Conservation (phyloP, 2,113 vertebrate genomes). For the Balaeniceps rex region DNA sequence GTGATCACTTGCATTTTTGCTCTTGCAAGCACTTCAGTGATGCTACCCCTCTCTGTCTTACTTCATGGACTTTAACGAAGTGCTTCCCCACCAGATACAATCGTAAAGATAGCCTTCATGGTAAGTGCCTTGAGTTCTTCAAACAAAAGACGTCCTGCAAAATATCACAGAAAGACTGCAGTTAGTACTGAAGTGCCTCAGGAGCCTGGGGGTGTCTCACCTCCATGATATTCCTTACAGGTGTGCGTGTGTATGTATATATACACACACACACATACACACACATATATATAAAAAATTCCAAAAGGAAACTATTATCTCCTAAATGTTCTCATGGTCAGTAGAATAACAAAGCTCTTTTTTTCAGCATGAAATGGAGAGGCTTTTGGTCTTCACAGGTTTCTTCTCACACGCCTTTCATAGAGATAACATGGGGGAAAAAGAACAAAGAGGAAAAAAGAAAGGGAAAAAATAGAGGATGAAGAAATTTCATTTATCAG, state of each 20-base stretch:
- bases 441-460: neutral
- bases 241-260: neutral
- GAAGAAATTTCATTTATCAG: neutral
- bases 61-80: neutral
- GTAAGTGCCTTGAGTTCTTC: neutral
- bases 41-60: neutral
- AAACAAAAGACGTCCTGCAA: neutral
- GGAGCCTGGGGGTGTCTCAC: neutral
- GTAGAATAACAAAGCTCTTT: neutral
- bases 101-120: neutral
- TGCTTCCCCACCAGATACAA: neutral
- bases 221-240: neutral
- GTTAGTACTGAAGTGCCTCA: neutral
- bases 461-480: neutral
- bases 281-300: neutral
- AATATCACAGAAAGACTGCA: neutral
- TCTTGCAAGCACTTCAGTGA: neutral
- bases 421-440: neutral
- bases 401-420: neutral
- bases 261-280: too few relatives aligned
- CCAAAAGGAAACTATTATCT: neutral
- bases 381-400: neutral
- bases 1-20: neutral
- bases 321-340: neutral
- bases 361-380: neutral